These are phyloP conservation scores for Phortica okadai DNA, from an alignment of 2,888 invertebrate species.

Conservation along the genomic window DNA sequence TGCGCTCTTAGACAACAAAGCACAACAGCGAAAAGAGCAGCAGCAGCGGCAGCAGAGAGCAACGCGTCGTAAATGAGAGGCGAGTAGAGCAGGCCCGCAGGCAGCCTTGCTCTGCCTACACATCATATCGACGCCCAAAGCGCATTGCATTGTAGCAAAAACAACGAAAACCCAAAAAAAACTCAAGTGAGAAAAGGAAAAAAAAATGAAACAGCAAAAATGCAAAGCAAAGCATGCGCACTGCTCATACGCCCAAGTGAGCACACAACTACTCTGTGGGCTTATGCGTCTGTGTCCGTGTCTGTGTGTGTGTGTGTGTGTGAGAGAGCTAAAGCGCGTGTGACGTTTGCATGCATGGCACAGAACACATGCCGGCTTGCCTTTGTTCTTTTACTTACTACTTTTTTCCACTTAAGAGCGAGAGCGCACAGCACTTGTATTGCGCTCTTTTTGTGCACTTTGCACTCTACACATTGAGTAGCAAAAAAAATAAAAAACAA, in stretches of 20 bases:
- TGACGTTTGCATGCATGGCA: neutral
- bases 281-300: too few species aligned
- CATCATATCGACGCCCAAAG: conserved; percentile 4
- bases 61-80: neutral
- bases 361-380: neutral
- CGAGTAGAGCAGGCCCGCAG: neutral
- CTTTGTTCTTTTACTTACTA: neutral
- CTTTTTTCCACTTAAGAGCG: too few species aligned
- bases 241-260: conserved; percentile 31
- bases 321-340: neutral
- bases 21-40: neutral
- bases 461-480: too few species aligned
- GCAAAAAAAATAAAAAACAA: too few species aligned
- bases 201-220: neutral
- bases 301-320: neutral
- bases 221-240: conserved; percentile 22
- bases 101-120: neutral
- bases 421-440: neutral
- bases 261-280: neutral
- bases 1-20: neutral
- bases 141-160: neutral
- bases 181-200: neutral
- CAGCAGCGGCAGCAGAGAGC: neutral
- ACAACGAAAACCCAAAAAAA: neutral
- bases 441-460: conserved; percentile 4